Conservation (phyloP, 2,797 vertebrate genomes). For the Syngnathus rostellatus region DNA sequence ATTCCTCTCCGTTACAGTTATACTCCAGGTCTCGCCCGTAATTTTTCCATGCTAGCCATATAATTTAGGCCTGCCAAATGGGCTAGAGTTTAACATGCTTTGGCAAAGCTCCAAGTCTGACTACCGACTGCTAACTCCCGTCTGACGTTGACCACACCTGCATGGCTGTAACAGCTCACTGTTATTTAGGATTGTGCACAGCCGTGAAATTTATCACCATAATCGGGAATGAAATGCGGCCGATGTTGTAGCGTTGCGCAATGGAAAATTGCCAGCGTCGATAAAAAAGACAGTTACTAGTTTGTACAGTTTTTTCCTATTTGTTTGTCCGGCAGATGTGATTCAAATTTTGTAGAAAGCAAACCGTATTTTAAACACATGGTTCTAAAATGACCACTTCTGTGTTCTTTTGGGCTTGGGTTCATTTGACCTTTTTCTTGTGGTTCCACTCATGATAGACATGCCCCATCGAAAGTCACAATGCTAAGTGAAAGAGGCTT, state of each 20-base stretch:
- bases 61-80: constrained; percentile 55
- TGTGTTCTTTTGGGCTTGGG: not conserved
- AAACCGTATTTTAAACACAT: not conserved
- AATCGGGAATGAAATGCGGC: constrained; percentile 32
- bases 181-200: constrained; percentile 45
- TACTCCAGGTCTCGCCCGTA: constrained; percentile 12
- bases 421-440: not conserved
- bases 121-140: constrained; percentile 32
- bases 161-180: constrained; percentile 24
- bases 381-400: not conserved
- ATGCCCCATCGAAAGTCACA: not conserved
- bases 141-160: constrained; percentile 60
- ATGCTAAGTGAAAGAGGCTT: not conserved
- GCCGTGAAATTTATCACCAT: constrained; percentile 37
- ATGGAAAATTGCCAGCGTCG: constrained; percentile 26
- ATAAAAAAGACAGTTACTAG: not conserved
- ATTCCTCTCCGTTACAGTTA: not conserved
- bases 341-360: not conserved
- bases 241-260: constrained; percentile 13
- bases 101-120: constrained; percentile 54
- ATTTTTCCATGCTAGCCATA: constrained; percentile 50
- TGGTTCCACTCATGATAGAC: not conserved
- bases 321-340: not conserved
- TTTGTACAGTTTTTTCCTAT: not conserved
- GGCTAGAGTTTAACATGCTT: constrained; percentile 57